These are phyloP conservation scores for Chionoecetes opilio DNA, from an alignment of 1,140 invertebrate genomes.

Conservation along the genomic window DNA sequence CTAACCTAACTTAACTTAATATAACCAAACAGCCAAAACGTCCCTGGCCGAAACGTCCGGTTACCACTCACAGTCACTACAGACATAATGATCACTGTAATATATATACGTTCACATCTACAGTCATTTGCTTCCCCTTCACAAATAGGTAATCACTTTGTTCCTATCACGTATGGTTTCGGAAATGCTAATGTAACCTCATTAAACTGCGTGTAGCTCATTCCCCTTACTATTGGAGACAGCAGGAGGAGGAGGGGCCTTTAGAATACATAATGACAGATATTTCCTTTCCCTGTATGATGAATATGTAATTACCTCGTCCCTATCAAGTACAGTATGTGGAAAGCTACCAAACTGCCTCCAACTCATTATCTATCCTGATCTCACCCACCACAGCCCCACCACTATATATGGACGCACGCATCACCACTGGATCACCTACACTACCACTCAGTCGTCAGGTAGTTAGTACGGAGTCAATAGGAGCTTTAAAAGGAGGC, in stretches of 20 bases:
- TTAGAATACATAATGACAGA: neutral
- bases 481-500: too few relatives aligned
- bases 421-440: neutral
- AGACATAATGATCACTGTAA: too few relatives aligned
- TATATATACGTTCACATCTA: too few relatives aligned
- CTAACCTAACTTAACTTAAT: too few relatives aligned
- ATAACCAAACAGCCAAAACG: too few relatives aligned
- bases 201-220: neutral
- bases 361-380: neutral
- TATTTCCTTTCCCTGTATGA: slow-evolving; percentile 18
- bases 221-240: neutral
- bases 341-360: neutral
- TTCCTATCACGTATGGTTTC: slow-evolving; percentile 1
- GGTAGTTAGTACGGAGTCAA: too few relatives aligned
- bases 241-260: slow-evolving; percentile 31
- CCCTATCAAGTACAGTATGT: neutral
- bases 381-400: neutral
- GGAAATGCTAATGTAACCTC: neutral
- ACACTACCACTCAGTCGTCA: neutral
- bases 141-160: neutral
- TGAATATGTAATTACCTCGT: slow-evolving; percentile 14
- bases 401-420: neutral
- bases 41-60: too few relatives aligned
- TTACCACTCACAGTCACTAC: too few relatives aligned
- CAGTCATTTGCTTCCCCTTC: neutral